These are phyloP conservation scores for Urocitellus parryii DNA, from an alignment of 2,113 vertebrate species.

Conservation along the genomic window DNA sequence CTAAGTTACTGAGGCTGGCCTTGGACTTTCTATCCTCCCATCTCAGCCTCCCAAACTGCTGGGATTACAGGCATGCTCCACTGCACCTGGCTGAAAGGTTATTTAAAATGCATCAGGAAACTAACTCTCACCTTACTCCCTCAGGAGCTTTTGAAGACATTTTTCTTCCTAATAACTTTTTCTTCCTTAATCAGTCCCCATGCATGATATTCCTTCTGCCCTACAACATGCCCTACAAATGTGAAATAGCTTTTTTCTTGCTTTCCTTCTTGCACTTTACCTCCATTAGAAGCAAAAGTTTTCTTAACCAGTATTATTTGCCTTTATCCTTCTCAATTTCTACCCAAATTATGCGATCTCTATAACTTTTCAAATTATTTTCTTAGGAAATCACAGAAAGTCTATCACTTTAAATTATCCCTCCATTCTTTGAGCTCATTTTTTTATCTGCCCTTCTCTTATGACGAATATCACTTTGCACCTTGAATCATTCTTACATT, in stretches of 20 bases:
- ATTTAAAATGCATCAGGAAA: neutral
- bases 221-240: rapidly evolving
- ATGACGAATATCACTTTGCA: neutral
- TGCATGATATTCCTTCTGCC: neutral
- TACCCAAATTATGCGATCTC: neutral
- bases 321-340: slow-evolving; percentile 3
- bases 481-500: neutral
- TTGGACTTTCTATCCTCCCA: no score
- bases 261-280: neutral
- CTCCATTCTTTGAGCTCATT: neutral
- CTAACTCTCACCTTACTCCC: neutral
- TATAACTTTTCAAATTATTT: neutral
- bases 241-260: neutral
- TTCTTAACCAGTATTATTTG: neutral
- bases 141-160: neutral
- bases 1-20: no score
- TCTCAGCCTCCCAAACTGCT: no score
- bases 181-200: neutral
- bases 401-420: neutral
- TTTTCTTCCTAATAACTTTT: neutral
- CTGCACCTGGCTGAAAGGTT: neutral
- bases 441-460: neutral
- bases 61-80: no score
- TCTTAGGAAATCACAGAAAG: neutral
- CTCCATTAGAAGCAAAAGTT: neutral